Evolutionary conservation across 2,888 invertebrate species (phyloP), one percentile per base, ranked within the genome.

Genomic region (Chalcis sispes): DNA sequence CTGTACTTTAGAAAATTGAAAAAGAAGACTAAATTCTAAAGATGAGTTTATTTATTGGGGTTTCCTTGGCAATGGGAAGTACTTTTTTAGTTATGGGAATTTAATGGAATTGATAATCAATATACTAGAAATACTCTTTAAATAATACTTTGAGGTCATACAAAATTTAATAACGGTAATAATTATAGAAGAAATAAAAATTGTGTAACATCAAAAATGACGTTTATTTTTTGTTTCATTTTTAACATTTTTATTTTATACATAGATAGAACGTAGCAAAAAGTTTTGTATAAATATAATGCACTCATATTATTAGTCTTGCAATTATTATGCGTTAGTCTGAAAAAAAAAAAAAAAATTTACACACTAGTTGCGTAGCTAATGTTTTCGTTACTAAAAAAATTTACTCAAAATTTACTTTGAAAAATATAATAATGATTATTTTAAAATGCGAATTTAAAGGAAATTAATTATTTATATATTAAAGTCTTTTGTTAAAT

Each of bases 261-360:
- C 58, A 72, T 77, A 76, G 79, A 82, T 82, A 80, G 72, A 81
- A 80, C 79, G 79, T 84, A 85, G 82, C 83, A 83, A 84, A 84
- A 84, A 81, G 69, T 80, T 50, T 79, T 74, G 80, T 84, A 85
- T 67, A 85, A 85, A 84, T 83, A 83, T 78, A 78, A 78, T 73
- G 66, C 71, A 78, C 64, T 76, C 40, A 54, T 71, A 54, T 74
- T 71, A 54, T 74, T 73, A 78, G 70, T 76, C 32, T 66, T 27
- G 62, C 61, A 54, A 29, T 72, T 67, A 40, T 70, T 42, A 67
- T 42, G 20, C 46, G 58, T 65, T 70, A 42, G 42, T 65, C n/a
- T 40, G 29, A 46, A n/a, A 65, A 5, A 54, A n/a, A 20, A 23
- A 20, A 15, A 23, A 1, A 32, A 29, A 58, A 66, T 25, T 61